A percentile compares a stretch with the other conserved stretches of the same genome.
phyloP scores from a whole-genome alignment of 2,113 vertebrate genomes.

The Cephalopholis sonnerati region DNA sequence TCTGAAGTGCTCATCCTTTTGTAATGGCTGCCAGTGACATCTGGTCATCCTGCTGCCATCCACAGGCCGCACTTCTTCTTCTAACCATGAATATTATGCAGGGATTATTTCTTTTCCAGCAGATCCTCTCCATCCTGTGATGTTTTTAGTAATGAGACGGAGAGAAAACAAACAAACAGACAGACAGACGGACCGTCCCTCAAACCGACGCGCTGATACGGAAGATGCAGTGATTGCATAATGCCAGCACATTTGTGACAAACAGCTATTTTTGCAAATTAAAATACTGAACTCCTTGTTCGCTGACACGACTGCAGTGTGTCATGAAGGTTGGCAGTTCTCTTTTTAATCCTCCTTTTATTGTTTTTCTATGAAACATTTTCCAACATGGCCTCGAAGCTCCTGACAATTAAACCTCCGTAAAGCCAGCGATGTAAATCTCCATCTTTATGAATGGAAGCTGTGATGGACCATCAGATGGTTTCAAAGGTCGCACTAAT shows the following conservation, averaged over 20 bases:
- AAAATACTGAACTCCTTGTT: not conserved
- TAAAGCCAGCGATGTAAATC: constrained; percentile 40
- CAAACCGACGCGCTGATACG: not conserved
- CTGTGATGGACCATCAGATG: constrained; percentile 17
- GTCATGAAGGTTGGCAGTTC: not conserved
- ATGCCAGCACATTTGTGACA: not conserved
- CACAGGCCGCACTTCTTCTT: not conserved
- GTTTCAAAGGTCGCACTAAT: constrained; percentile 39
- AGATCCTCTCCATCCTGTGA: not conserved
- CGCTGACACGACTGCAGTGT: not conserved
- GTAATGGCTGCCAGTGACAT: constrained; percentile 57
- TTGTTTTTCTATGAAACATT: constrained; percentile 38
- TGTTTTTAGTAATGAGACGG: not conserved
- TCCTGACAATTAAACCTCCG: constrained; percentile 29
- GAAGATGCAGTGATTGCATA: not conserved
- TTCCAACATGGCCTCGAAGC: constrained; percentile 23
- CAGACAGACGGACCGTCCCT: not conserved
- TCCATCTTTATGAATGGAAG: constrained; percentile 51
- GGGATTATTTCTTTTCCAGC: constrained; percentile 28
- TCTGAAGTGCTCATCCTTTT: constrained; percentile 47
- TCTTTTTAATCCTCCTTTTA: constrained; percentile 11
- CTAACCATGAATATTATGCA: constrained; percentile 20
- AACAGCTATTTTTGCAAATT: not conserved
- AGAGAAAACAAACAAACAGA: constrained; percentile 8
- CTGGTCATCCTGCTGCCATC: constrained; percentile 56